A percentile compares a stretch with the other conserved stretches of the same genome.
These are phyloP conservation scores for Drosophila simulans DNA, from an alignment of 1,140 invertebrate genomes.

Conservation along the genomic window DNA sequence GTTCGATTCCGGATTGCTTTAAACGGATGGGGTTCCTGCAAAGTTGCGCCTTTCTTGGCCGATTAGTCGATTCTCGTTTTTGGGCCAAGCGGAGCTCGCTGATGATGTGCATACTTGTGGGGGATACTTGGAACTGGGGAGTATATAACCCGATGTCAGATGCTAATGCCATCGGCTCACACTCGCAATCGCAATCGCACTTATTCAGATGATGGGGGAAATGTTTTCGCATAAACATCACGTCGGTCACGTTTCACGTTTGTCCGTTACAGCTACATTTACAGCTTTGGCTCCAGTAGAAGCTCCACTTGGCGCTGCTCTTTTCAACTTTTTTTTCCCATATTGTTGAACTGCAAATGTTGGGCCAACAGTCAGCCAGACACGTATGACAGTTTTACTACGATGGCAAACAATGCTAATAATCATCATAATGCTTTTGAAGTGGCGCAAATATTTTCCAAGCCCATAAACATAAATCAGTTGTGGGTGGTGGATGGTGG, in stretches of 20 bases:
- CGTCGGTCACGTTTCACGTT: constrained; percentile 74
- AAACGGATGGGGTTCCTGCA: neutral
- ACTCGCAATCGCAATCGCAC: constrained; percentile 16
- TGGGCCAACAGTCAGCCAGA: constrained; percentile 56
- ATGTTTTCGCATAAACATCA: constrained; percentile 75
- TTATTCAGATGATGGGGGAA: constrained; percentile 41
- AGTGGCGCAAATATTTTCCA: constrained; percentile 74
- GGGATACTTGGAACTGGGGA: neutral
- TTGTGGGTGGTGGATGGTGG: constrained; percentile 11
- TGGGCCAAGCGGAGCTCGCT: constrained; percentile 24
- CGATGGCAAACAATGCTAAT: constrained; percentile 73
- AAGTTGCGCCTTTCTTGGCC: constrained; percentile 49
- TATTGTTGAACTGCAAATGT: constrained; percentile 53
- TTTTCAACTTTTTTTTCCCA: constrained; percentile 27
- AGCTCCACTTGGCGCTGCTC: constrained; percentile 37
- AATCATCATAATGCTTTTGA: constrained; percentile 69
- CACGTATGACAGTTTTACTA: constrained; percentile 77
- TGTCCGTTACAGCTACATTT: constrained; percentile 61
- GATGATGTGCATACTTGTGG: constrained; percentile 40
- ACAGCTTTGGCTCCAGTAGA: constrained; percentile 31
- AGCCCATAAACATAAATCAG: constrained; percentile 77
- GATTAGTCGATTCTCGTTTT: constrained; percentile 58
- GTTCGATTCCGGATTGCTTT: constrained; percentile 24
- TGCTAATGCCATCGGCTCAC: constrained; percentile 39
- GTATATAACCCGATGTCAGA: constrained; percentile 13